A percentile compares a stretch with the other conserved stretches of the same genome.
phyloP scores from a whole-genome alignment of 2,888 invertebrate species.

The Cheilosia pagana region DNA sequence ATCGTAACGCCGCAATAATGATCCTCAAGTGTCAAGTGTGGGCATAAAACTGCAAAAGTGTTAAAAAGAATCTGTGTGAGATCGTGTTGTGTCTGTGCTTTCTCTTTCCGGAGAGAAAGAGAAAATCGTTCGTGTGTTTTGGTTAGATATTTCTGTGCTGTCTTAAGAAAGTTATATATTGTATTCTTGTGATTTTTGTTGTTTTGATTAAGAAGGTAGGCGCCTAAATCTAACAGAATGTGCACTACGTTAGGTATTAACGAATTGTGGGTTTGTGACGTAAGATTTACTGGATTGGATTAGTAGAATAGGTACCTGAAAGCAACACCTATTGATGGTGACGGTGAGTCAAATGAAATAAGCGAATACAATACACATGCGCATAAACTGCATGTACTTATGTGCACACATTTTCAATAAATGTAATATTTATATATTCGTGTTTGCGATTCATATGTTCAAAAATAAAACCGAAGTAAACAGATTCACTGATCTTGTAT shows the following conservation, averaged over 20 bases:
- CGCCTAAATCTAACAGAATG: not conserved
- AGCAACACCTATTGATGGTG: not conserved
- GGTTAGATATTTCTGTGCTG: conserved; percentile 4
- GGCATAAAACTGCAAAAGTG: conserved; percentile 41
- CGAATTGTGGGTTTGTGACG: not conserved
- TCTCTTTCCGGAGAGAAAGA: conserved; percentile 53
- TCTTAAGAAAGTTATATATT: not conserved
- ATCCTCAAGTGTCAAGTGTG: conserved; percentile 55
- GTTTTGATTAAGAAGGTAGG: not conserved
- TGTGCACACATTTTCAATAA: not conserved
- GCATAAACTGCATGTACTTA: not conserved
- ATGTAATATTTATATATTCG: not conserved
- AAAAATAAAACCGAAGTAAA: conserved; percentile 40
- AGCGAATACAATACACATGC: not conserved
- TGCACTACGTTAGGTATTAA: not conserved
- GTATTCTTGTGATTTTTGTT: not conserved
- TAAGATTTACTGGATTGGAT: conserved; percentile 14
- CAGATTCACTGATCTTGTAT: not conserved
- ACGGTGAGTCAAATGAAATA: conserved; percentile 23
- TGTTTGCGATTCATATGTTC: conserved; percentile 22
- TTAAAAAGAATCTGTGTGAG: conserved; percentile 44
- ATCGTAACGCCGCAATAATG: conserved; percentile 34
- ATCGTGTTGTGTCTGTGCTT: conserved; percentile 29
- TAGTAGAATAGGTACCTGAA: conserved; percentile 20
- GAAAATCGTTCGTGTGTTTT: conserved; percentile 36